Evolutionary conservation across 2,113 vertebrate species (phyloP).

Genomic region (Sinocyclocheilus rhinocerous): DNA sequence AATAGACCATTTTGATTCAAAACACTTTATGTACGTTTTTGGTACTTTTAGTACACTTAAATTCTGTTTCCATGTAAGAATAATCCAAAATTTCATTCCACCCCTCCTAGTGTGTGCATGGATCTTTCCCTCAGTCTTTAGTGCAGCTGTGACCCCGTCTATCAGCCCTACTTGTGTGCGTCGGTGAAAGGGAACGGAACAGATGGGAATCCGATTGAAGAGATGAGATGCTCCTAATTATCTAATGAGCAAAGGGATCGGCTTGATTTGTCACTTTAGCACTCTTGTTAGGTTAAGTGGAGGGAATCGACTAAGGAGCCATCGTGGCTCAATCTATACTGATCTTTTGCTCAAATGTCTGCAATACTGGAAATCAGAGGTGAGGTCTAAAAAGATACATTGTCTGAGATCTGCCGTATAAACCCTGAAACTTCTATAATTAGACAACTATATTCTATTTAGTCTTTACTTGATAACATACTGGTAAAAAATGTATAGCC

Average conservation of each 20-base stretch:
- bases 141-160: conserved; percentile 62
- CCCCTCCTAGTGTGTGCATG: not conserved
- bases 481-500: no score
- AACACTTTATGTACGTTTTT: not conserved
- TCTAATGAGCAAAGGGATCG: conserved; percentile 76
- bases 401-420: not conserved
- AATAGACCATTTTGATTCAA: not conserved
- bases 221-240: conserved; percentile 78
- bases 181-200: conserved; percentile 65
- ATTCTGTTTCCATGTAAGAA: not conserved
- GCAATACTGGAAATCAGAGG: conserved; percentile 10
- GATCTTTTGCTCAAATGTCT: conserved; percentile 21
- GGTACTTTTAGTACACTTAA: not conserved
- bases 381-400: not conserved
- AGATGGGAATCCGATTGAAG: conserved; percentile 70
- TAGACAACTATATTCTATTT: not conserved
- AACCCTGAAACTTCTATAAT: not conserved
- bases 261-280: conserved; percentile 78
- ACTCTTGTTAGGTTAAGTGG: conserved; percentile 82
- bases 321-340: conserved; percentile 57
- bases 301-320: conserved; percentile 72
- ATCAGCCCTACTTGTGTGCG: conserved; percentile 62
- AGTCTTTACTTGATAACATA: not conserved
- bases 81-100: conserved; percentile 15
- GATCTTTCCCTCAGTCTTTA: conserved; percentile 37